Evolutionary conservation across 2,113 vertebrate genomes (phyloP).

Genomic region (Fulmarus glacialis): DNA sequence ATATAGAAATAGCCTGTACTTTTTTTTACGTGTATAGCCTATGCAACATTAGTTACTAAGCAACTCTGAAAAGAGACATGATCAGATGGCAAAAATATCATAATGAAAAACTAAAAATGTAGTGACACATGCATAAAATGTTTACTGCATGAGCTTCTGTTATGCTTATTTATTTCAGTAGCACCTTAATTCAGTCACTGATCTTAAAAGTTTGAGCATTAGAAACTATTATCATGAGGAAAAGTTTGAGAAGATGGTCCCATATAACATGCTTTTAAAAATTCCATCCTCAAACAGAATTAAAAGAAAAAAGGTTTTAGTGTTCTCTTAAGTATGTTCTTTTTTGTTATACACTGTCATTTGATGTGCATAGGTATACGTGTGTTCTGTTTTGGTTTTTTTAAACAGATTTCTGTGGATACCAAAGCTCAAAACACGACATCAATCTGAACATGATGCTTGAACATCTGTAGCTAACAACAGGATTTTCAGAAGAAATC

Average conservation of each 20-base stretch:
- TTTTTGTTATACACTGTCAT: not conserved
- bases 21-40: not conserved
- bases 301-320: not conserved
- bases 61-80: not conserved
- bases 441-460: conserved; percentile 4
- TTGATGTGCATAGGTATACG: not conserved
- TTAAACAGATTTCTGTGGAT: conserved; percentile 52
- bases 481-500: conserved; percentile 27
- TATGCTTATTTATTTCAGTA: not conserved
- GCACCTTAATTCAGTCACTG: not conserved
- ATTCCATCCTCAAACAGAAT: not conserved
- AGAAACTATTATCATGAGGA: not conserved
- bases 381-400: not conserved
- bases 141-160: not conserved
- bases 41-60: not conserved
- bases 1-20: not conserved
- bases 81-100: not conserved
- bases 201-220: not conserved
- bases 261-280: not conserved
- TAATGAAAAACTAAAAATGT: not conserved
- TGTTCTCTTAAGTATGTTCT: not conserved
- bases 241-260: not conserved
- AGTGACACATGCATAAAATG: not conserved
- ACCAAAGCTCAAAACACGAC: not conserved
- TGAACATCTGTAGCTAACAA: conserved; percentile 46